These are phyloP conservation scores for Chironomus striatipennis DNA, from an alignment of 1,140 invertebrate genomes.

Conservation along the genomic window DNA sequence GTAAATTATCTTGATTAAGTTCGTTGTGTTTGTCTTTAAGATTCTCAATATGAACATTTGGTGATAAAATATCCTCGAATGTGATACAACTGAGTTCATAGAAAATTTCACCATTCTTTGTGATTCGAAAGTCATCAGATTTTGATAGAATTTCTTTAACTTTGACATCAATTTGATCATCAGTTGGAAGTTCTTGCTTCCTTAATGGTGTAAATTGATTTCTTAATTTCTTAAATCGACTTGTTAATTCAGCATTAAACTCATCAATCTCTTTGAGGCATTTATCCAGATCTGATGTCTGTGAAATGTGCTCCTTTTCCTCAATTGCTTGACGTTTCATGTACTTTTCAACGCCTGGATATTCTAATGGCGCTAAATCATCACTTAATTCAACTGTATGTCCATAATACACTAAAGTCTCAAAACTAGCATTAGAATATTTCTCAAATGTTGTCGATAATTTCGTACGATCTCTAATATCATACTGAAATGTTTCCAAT, in stretches of 20 bases:
- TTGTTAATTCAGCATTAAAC: background rate
- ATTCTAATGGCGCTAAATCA: background rate
- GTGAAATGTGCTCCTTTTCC: background rate
- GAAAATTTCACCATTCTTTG: background rate
- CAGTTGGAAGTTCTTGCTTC: background rate
- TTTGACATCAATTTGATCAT: background rate
- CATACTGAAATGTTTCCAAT: background rate
- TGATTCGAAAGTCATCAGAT: background rate
- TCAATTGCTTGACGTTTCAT: background rate
- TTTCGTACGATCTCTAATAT: background rate
- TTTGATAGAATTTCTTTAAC: background rate
- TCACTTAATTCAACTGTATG: background rate
- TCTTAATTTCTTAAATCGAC: background rate
- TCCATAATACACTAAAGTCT: background rate
- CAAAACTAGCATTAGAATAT: background rate
- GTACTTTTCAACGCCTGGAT: constrained; percentile 15
- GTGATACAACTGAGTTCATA: background rate
- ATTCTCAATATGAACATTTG: background rate
- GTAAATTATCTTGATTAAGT: background rate
- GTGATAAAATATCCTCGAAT: background rate
- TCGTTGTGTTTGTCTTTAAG: background rate
- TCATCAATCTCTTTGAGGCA: background rate
- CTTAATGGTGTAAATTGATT: background rate
- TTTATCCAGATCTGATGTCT: background rate
- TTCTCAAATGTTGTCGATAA: background rate